These are phyloP conservation scores for Sebastes cheni DNA, from an alignment of 2,797 vertebrate species.

Conservation along the genomic window DNA sequence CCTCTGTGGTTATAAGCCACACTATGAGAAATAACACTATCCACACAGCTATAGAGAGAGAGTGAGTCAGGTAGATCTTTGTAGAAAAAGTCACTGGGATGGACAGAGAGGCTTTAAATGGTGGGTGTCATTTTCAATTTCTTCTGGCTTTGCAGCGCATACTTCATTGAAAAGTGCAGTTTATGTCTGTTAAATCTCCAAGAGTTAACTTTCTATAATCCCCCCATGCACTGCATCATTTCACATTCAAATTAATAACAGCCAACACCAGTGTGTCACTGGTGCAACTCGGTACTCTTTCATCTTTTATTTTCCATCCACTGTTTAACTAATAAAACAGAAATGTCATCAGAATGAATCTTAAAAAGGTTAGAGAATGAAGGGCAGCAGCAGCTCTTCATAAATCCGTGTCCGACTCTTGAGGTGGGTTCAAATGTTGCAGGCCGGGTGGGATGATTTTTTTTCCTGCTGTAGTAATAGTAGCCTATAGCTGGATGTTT, in stretches of 20 bases:
- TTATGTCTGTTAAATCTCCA: neutral
- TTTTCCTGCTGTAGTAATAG: conserved; percentile 26
- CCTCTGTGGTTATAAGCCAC: neutral
- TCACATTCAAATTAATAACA: neutral
- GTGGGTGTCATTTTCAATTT: neutral
- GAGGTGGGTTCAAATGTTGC: conserved; percentile 14
- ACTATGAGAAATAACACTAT: neutral
- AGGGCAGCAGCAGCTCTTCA: conserved; percentile 7
- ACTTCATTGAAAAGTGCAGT: neutral
- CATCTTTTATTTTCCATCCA: conserved; percentile 4
- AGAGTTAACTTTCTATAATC: conserved; percentile 2
- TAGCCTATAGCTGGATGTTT: conserved; percentile 43
- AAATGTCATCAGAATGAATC: conserved; percentile 31
- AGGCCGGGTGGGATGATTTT: conserved; percentile 3
- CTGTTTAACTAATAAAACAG: conserved; percentile 24
- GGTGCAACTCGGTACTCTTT: neutral
- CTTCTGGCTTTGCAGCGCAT: neutral
- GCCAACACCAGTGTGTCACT: neutral
- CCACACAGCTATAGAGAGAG: neutral
- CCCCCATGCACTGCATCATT: neutral
- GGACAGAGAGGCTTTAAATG: neutral
- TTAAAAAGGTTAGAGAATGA: conserved; percentile 27
- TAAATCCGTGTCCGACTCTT: conserved; percentile 15
- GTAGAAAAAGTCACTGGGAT: neutral
- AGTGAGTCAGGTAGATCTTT: neutral